Evolutionary conservation across 2,113 vertebrate species (phyloP).

Genomic region (Hyperopisus bebe): DNA sequence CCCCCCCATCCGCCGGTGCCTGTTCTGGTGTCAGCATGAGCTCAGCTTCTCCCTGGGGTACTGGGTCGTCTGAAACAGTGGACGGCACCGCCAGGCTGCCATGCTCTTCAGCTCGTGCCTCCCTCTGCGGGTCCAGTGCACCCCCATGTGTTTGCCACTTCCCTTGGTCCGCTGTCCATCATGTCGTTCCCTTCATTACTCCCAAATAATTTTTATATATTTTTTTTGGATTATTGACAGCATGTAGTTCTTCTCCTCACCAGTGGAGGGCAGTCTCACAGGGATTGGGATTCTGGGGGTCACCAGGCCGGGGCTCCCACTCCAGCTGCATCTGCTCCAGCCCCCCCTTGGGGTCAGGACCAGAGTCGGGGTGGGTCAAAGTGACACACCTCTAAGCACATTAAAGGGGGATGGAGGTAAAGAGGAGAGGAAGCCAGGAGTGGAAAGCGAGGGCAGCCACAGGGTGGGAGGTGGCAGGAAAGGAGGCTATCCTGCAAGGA

Average conservation of each 20-base stretch:
- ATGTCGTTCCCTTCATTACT: not conserved
- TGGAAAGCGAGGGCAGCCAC: not conserved
- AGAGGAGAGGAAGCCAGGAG: not conserved
- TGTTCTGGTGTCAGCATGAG: not conserved
- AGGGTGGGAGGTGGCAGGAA: not conserved
- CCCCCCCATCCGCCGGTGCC: not conserved
- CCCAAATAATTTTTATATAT: not conserved
- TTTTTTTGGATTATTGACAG: not conserved
- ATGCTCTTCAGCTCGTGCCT: not conserved
- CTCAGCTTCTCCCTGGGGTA: not conserved
- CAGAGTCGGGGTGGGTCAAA: slow-evolving; percentile 44
- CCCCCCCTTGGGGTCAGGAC: slow-evolving; percentile 26
- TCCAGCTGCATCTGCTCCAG: slow-evolving; percentile 32
- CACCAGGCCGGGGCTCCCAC: slow-evolving; percentile 26
- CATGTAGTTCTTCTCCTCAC: not conserved
- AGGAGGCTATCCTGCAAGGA: not conserved
- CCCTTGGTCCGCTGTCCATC: not conserved
- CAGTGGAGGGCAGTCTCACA: not conserved
- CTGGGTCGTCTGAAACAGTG: not conserved
- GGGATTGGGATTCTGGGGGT: not conserved
- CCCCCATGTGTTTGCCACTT: not conserved
- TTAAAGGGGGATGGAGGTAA: not conserved
- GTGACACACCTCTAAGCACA: not conserved
- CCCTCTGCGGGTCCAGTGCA: not conserved
- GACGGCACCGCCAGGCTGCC: not conserved